These are phyloP conservation scores for Dromococcyx pavoninus DNA, from an alignment of 2,797 vertebrate genomes.

Conservation along the genomic window DNA sequence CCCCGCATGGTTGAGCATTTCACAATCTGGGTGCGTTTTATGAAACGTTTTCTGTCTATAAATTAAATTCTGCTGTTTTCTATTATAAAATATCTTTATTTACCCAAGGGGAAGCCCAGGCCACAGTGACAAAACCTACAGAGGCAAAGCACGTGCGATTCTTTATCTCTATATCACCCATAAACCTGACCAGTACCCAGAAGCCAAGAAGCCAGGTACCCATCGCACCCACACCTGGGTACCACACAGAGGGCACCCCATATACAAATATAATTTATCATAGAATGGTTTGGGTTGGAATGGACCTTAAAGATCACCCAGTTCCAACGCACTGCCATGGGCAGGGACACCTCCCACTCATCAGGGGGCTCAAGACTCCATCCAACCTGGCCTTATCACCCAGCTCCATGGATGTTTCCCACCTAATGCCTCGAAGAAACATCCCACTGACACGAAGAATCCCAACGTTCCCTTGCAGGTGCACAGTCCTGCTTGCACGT, in stretches of 20 bases:
- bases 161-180: neutral
- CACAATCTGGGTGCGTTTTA: neutral
- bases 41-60: neutral
- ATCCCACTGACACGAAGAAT: neutral
- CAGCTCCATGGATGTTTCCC: neutral
- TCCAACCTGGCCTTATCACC: too few species aligned
- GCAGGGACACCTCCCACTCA: too few species aligned
- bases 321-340: too few species aligned
- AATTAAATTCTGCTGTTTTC: neutral
- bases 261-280: neutral
- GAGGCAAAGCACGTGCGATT: accelerated
- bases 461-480: accelerated
- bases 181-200: neutral
- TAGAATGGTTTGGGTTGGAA: too few species aligned
- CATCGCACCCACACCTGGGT: too few species aligned
- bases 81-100: neutral
- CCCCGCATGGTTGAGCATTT: accelerated
- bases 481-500: neutral
- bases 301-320: too few species aligned
- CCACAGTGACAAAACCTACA: neutral
- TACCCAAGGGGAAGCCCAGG: neutral
- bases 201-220: neutral
- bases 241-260: neutral
- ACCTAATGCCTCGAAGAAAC: neutral
- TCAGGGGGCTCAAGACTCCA: too few species aligned